These are phyloP conservation scores for Phyllostomus discolor DNA, from an alignment of 2,113 vertebrate genomes.

Conservation along the genomic window DNA sequence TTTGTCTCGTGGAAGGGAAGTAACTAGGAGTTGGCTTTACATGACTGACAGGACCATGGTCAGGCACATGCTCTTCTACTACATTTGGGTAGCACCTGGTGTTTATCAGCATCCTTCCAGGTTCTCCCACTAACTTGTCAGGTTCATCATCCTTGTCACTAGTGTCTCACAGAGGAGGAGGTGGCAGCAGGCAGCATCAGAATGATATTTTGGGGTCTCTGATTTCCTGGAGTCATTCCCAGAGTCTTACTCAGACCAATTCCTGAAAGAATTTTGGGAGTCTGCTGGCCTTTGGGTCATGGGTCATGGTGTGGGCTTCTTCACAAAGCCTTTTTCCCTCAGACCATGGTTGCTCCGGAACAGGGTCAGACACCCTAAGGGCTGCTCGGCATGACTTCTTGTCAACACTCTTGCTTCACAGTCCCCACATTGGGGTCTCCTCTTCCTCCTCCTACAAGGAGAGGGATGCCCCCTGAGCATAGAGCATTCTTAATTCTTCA, in stretches of 20 bases:
- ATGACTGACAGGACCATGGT: not conserved
- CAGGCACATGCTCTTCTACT: not conserved
- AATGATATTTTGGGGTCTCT: not conserved
- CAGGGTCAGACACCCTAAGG: not conserved
- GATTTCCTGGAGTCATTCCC: not conserved
- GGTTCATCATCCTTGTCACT: not conserved
- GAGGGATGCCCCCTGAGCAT: not conserved
- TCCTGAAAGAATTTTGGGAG: not conserved
- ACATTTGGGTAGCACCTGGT: not conserved
- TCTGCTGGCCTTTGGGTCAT: not conserved
- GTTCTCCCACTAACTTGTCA: not conserved
- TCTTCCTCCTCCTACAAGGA: not conserved
- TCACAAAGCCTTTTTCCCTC: not conserved
- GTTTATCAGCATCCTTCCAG: not conserved
- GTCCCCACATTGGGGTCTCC: not conserved
- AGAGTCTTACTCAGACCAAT: not conserved
- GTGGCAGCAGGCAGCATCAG: not conserved
- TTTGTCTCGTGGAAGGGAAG: constrained; percentile 6
- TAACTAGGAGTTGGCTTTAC: not conserved
- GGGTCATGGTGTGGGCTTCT: not conserved
- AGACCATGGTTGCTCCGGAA: not conserved
- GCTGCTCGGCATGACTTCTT: not conserved
- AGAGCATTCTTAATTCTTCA: not conserved
- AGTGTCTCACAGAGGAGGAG: not conserved
- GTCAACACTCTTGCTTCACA: not conserved